phyloP scores from a whole-genome alignment of 2,888 invertebrate genomes.

The Lutraria lutraria region DNA sequence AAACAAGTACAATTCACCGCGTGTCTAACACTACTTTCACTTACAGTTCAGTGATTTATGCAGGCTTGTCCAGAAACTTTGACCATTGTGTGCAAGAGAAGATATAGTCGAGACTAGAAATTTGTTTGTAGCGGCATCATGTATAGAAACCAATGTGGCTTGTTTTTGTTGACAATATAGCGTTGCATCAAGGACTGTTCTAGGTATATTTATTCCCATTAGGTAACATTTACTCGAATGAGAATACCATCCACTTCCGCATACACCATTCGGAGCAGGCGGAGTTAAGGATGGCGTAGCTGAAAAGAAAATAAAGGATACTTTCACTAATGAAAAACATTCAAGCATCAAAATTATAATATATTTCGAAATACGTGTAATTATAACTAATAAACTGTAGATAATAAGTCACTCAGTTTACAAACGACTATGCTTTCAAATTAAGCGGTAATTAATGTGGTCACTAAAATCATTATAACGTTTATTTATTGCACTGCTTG shows the following conservation, averaged over 20 bases:
- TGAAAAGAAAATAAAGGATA: conserved; percentile 30
- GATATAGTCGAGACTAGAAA: conserved; percentile 65
- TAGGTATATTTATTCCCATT: conserved; percentile 56
- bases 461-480: no score
- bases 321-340: not conserved
- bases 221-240: conserved; percentile 70
- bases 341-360: not conserved
- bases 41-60: conserved; percentile 74
- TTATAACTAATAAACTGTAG: no score
- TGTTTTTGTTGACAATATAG: conserved; percentile 67
- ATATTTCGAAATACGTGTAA: no score
- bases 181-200: conserved; percentile 70
- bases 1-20: no score
- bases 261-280: conserved; percentile 72
- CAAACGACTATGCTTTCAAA: no score
- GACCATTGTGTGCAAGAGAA: conserved; percentile 51
- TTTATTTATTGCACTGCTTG: no score
- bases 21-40: conserved; percentile 47
- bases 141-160: conserved; percentile 73
- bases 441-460: no score
- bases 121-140: conserved; percentile 67
- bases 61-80: conserved; percentile 76
- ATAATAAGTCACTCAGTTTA: no score
- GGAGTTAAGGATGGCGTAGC: conserved; percentile 74
- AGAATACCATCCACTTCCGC: conserved; percentile 68